Conservation (phyloP, 2,797 vertebrate genomes). For the Argya squamiceps region DNA sequence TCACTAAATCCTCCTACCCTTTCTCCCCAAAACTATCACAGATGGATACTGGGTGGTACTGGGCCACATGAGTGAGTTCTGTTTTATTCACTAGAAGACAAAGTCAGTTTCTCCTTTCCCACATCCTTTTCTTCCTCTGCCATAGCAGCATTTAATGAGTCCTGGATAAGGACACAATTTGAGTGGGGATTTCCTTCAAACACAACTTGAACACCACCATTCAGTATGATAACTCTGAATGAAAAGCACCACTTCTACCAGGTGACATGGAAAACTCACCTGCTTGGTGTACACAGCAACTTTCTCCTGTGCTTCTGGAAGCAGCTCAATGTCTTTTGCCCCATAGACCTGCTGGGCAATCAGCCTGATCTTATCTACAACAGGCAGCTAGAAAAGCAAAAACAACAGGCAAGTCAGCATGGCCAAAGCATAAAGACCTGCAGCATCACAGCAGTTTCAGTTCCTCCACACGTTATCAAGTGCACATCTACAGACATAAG, state of each 20-base stretch:
- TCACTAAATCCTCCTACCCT: not conserved
- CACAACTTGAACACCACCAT: not conserved
- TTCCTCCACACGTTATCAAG: rapidly evolving
- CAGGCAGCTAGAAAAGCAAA: conserved; percentile 79
- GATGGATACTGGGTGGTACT: not conserved
- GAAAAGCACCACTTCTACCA: not conserved
- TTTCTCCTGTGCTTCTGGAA: conserved; percentile 92
- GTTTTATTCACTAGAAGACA: not conserved
- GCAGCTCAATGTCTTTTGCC: conserved; percentile 91
- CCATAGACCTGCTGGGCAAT: conserved; percentile 96
- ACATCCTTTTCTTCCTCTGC: not conserved
- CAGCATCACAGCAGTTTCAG: not conserved
- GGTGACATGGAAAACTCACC: conserved; percentile 68
- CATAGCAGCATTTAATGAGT: not conserved
- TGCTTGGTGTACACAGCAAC: conserved; percentile 92
- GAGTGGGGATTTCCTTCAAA: not conserved
- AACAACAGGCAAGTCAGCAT: not conserved
- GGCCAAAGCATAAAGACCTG: not conserved
- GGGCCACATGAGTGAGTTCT: not conserved
- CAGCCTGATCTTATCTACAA: conserved; percentile 91
- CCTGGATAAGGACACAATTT: not conserved
- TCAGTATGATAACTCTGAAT: not conserved
- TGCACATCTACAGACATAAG: not conserved
- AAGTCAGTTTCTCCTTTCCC: not conserved
- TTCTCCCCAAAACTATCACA: not conserved